Conservation (phyloP, 1,140 invertebrate species). For the Colletes latitarsis region DNA sequence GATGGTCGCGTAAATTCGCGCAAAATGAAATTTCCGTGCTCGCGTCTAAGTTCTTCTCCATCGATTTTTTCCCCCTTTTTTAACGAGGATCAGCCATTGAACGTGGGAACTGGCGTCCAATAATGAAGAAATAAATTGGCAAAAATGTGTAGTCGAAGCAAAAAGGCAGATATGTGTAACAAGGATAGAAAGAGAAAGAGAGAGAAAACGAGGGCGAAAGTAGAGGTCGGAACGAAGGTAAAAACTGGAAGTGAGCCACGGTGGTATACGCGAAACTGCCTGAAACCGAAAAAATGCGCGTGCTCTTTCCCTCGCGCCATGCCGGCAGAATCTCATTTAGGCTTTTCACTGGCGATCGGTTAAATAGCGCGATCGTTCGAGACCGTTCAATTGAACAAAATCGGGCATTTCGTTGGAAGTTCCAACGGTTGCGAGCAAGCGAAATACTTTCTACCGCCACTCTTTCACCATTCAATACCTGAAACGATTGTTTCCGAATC, state of each 20-base stretch:
- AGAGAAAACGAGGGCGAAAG: too few relatives aligned
- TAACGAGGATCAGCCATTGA: conserved; percentile 2
- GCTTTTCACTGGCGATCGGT: conserved; percentile 43
- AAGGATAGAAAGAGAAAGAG: not conserved
- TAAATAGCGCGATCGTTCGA: conserved; percentile 51
- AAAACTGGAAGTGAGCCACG: not conserved
- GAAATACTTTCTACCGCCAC: conserved; percentile 43
- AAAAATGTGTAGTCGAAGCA: conserved; percentile 10
- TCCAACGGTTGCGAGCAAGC: conserved; percentile 16
- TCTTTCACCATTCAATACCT: conserved; percentile 6
- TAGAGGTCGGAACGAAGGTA: not conserved
- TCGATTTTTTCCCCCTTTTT: not conserved
- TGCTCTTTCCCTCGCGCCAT: not conserved
- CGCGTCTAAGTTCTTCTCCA: not conserved
- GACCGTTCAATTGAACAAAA: conserved; percentile 48
- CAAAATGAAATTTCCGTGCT: conserved; percentile 8
- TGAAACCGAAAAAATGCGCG: not conserved
- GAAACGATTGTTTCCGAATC: conserved; percentile 46
- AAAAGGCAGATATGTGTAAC: not conserved
- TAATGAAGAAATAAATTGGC: conserved; percentile 47
- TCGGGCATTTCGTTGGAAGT: conserved; percentile 49
- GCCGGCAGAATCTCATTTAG: conserved; percentile 51
- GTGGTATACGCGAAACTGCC: not conserved
- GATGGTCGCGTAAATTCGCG: not conserved
- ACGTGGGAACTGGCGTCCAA: not conserved